Conservation (phyloP, 2,797 vertebrate species). For the Distichodus sexfasciatus region DNA sequence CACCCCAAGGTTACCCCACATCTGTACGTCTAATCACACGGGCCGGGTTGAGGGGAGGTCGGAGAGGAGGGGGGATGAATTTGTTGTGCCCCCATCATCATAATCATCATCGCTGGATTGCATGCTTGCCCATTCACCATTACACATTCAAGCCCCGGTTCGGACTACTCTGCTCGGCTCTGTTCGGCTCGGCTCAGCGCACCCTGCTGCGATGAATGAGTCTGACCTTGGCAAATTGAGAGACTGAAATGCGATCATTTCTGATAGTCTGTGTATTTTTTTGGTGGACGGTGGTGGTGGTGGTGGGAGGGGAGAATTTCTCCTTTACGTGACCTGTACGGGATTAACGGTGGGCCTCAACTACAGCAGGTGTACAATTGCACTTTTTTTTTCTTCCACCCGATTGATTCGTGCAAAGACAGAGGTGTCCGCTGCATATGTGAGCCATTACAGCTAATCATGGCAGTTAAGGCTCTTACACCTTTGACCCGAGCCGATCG, state of each 20-base stretch:
- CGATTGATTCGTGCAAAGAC: slow-evolving; percentile 64
- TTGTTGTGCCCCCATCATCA: slow-evolving; percentile 60
- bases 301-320: too few species aligned
- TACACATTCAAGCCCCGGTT: slow-evolving; percentile 71
- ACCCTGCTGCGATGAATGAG: slow-evolving; percentile 71
- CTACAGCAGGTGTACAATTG: slow-evolving; percentile 55
- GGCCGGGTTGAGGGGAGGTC: slow-evolving; percentile 19
- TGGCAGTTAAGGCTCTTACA: slow-evolving; percentile 70
- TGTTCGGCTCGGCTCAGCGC: too few species aligned
- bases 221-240: slow-evolving; percentile 72
- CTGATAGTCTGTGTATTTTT: slow-evolving; percentile 56
- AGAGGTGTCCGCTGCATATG: slow-evolving; percentile 63
- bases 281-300: too few species aligned
- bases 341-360: slow-evolving; percentile 42
- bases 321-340: slow-evolving; percentile 46
- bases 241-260: slow-evolving; percentile 67
- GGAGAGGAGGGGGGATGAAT: slow-evolving; percentile 61
- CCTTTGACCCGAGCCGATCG: slow-evolving; percentile 69
- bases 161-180: slow-evolving; percentile 53
- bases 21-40: slow-evolving; percentile 77
- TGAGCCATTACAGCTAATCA: slow-evolving; percentile 74
- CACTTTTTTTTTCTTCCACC: slow-evolving; percentile 57
- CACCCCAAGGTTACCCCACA: slow-evolving; percentile 73
- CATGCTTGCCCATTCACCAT: slow-evolving; percentile 58
- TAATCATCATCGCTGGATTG: slow-evolving; percentile 60